Conservation (phyloP, 2,797 vertebrate genomes). For the Austrolebias charrua region DNA sequence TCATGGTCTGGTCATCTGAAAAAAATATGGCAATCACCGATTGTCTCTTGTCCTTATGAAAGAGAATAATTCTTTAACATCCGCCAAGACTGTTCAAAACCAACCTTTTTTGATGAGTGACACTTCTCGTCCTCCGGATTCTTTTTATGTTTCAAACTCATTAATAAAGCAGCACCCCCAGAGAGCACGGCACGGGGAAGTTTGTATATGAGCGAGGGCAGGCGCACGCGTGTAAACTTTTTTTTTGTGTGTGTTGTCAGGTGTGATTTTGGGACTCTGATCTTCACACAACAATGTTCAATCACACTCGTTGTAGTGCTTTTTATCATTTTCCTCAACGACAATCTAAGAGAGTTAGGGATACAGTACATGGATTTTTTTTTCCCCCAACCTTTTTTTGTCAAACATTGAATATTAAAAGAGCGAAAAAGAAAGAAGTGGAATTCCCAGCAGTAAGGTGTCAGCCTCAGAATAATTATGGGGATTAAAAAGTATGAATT, state of each 20-base stretch:
- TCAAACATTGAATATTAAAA: conserved; percentile 71
- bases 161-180: conserved; percentile 96
- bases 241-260: conserved; percentile 94
- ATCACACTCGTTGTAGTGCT: conserved; percentile 84
- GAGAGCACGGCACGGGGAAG: conserved; percentile 78
- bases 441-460: conserved; percentile 74
- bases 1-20: conserved; percentile 93
- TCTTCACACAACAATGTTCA: conserved; percentile 91
- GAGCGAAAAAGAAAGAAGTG: conserved; percentile 63
- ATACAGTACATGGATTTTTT: conserved; percentile 11
- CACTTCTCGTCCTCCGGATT: conserved; percentile 92
- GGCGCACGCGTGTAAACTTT: conserved; percentile 70
- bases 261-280: conserved; percentile 95
- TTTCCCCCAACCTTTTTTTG: conserved; percentile 22
- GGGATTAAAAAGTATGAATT: conserved; percentile 64
- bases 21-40: conserved; percentile 84
- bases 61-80: conserved; percentile 97
- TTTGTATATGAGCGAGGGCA: conserved; percentile 32
- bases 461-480: conserved; percentile 61
- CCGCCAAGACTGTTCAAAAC: conserved; percentile 95
- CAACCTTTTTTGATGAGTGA: conserved; percentile 95
- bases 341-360: conserved; percentile 55
- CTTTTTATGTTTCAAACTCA: conserved; percentile 99
- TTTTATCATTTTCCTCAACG: conserved; percentile 80
- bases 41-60: conserved; percentile 93